Base-by-base conservation (phyloP, 2,113 vertebrate genomes). In the Myanophis thanlyinensis region DNA sequence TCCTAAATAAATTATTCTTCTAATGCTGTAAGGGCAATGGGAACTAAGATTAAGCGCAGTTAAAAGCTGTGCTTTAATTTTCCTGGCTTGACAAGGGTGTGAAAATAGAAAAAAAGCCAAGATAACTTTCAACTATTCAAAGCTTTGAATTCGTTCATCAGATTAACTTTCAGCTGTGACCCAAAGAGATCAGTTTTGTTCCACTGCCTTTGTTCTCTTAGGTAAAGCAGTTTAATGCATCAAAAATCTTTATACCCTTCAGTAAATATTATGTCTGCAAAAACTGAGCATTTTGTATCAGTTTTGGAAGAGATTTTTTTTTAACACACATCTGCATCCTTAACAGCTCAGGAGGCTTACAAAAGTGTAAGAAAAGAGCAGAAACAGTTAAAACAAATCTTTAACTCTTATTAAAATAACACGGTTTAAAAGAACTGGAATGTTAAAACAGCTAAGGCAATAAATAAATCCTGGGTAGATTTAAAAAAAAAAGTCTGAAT, bases 181-280 rank as follows among this genome's bases (percentile, higher is more conserved):
- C 53, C 53, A 49, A 44, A n/a, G 53, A 44, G 80, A 86, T 86
- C 44, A 20, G 44, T 90, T 80, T 85, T 85, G 73, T 13, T 86
- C 27, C n/a, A 49, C 11, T 8, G 22, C 48, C 46, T 93, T 92
- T 86, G 47, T 90, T 95, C 89, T 93, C 94, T 89, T 54, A 48
- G 80, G 87, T 59, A 11, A 93, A 35, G 49, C 94, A 44, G 27
- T 93, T 94, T 54, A 30, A 12, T 0, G 27, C 85, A 93, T 18
- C 47, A 94, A 88, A 88, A 95, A 90, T 59, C 92, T 54, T 92
- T 93, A 11, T 1, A 91, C 53, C 88, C 25, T n/a, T 25, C 89
- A 90, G 23, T 30, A 51, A 93, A 0, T 1, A 0, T 0, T 88
- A 85, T 48, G 87, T 18, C 12, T 46, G 35, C 22, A 93, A 10